Percentiles rank a stretch among this genome's conserved stretches.
These are phyloP conservation scores for Ferrisia virgata DNA, from an alignment of 2,888 invertebrate species.

Conservation along the genomic window DNA sequence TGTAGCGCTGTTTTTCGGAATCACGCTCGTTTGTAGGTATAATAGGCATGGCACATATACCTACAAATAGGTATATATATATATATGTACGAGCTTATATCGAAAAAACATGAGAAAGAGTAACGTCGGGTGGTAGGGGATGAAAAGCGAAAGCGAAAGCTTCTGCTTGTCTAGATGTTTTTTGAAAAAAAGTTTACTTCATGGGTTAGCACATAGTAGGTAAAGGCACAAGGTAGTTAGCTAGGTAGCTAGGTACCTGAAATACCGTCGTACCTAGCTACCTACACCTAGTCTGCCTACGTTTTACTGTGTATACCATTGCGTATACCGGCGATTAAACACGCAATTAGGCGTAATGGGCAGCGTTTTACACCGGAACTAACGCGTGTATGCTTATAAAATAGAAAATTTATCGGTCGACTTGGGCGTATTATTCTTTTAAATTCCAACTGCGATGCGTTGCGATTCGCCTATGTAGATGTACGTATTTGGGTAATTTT, in stretches of 20 bases:
- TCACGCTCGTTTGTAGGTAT: not conserved
- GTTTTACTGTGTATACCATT: too few species aligned
- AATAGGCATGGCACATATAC: too few species aligned
- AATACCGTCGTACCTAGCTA: not conserved
- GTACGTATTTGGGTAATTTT: too few species aligned
- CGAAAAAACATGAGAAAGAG: not conserved
- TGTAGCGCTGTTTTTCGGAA: not conserved
- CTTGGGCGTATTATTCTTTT: slow-evolving; percentile 6
- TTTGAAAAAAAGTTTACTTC: not conserved
- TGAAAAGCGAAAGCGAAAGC: not conserved
- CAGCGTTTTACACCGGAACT: slow-evolving; percentile 6
- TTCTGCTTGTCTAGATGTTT: not conserved
- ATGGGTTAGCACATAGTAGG: too few species aligned
- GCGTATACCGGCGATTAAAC: not conserved
- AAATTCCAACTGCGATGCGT: not conserved
- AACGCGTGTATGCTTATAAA: not conserved
- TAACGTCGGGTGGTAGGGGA: too few species aligned
- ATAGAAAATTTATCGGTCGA: slow-evolving; percentile 1
- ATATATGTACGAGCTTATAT: too few species aligned
- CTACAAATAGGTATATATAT: too few species aligned
- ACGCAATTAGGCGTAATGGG: not conserved
- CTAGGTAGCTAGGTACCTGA: too few species aligned
- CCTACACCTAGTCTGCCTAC: not conserved
- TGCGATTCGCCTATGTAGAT: not conserved
- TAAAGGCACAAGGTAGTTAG: too few species aligned